Conservation (phyloP, 2,888 invertebrate genomes). For the Gastracanthus pulcherrimus region DNA sequence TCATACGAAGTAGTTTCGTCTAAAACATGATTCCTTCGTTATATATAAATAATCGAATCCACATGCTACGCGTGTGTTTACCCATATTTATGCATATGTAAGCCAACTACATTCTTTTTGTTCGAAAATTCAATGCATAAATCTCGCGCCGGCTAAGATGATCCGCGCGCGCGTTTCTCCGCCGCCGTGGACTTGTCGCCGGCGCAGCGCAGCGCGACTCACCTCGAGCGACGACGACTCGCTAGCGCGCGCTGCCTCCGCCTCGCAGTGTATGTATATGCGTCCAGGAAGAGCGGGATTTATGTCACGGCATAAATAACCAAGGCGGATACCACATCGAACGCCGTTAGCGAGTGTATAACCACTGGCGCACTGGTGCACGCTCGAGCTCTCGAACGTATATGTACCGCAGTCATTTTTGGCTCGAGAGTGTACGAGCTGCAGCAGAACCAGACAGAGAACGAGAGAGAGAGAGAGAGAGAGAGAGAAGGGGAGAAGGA, state of each 20-base stretch:
- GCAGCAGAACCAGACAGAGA: constrained; percentile 1
- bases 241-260: not conserved
- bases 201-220: not conserved
- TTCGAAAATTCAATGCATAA: too few species aligned
- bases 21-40: not conserved
- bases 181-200: not conserved
- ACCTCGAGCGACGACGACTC: not conserved
- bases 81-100: not conserved
- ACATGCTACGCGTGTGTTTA: too few species aligned
- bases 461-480: constrained; percentile 21
- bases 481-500: not conserved
- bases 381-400: not conserved
- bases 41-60: not conserved
- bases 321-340: constrained; percentile 58
- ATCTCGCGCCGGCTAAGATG: too few species aligned
- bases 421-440: too few species aligned
- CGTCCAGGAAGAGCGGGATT: constrained; percentile 64
- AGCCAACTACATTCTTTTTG: too few species aligned
- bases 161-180: not conserved
- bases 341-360: constrained; percentile 56
- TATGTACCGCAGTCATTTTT: constrained; percentile 33
- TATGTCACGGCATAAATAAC: constrained; percentile 67
- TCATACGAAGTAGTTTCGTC: too few species aligned
- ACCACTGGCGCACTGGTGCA: constrained; percentile 30
- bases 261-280: not conserved